Conservation (phyloP, 2,797 vertebrate genomes). For the Darevskia mixta region DNA sequence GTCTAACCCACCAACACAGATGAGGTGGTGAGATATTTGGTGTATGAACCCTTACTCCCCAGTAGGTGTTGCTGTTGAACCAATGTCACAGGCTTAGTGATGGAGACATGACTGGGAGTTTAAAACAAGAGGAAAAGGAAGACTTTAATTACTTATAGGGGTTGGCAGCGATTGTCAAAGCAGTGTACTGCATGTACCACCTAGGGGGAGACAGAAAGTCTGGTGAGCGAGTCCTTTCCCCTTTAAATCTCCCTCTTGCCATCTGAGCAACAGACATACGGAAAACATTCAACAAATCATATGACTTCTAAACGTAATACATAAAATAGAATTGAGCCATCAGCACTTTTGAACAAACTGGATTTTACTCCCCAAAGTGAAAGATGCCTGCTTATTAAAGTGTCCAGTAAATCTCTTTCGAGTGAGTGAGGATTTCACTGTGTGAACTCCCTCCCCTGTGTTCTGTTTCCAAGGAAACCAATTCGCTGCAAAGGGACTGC, state of each 20-base stretch:
- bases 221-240: background rate
- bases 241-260: background rate
- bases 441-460: constrained; percentile 33
- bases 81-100: background rate
- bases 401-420: background rate
- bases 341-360: background rate
- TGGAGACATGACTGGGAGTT: background rate
- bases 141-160: background rate
- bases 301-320: background rate
- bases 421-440: constrained; percentile 15
- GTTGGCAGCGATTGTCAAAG: background rate
- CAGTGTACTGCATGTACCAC: no score
- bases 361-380: background rate
- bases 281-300: background rate
- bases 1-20: background rate
- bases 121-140: background rate
- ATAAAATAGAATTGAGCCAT: background rate
- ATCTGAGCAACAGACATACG: background rate
- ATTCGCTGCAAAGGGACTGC: constrained; percentile 47
- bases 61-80: constrained; percentile 34
- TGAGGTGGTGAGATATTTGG: background rate
- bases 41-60: background rate
- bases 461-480: constrained; percentile 72
- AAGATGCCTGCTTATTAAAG: constrained; percentile 10
- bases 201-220: background rate